phyloP scores from a whole-genome alignment of 2,797 vertebrate genomes.

The Chiroxiphia lanceolata region DNA sequence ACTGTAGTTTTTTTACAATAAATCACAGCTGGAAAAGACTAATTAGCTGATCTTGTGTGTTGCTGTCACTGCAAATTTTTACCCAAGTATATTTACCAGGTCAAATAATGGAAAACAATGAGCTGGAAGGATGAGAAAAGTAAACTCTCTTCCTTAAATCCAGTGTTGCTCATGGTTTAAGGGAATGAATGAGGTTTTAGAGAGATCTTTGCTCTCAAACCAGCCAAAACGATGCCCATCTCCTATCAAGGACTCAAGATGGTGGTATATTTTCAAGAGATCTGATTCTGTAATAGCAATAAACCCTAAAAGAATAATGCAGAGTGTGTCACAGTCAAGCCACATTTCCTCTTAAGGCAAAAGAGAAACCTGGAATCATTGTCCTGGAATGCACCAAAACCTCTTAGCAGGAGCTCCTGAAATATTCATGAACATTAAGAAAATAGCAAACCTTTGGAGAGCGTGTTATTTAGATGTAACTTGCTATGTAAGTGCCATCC shows the following conservation, averaged over 20 bases:
- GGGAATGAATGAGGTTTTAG: background rate
- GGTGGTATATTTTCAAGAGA: background rate
- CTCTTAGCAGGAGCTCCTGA: conserved; percentile 25
- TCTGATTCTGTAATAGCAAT: background rate
- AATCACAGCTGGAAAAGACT: background rate
- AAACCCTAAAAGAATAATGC: background rate
- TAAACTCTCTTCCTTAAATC: background rate
- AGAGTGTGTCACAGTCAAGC: background rate
- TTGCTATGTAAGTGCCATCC: background rate
- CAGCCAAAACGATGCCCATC: background rate
- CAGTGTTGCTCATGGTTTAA: background rate
- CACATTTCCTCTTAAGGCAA: background rate
- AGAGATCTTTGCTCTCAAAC: background rate
- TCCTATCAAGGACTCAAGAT: background rate
- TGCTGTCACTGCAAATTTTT: background rate
- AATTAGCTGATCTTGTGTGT: background rate
- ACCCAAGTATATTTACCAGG: background rate
- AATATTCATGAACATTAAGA: conserved; percentile 47
- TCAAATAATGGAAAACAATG: background rate
- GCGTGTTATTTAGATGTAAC: background rate
- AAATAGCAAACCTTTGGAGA: background rate
- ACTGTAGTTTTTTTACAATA: background rate
- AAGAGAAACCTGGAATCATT: conserved; percentile 29
- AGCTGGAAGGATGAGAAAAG: background rate
- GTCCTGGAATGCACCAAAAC: conserved; percentile 36